Base-by-base conservation (phyloP, 2,888 invertebrate genomes). In the Calephelis perditalis region DNA sequence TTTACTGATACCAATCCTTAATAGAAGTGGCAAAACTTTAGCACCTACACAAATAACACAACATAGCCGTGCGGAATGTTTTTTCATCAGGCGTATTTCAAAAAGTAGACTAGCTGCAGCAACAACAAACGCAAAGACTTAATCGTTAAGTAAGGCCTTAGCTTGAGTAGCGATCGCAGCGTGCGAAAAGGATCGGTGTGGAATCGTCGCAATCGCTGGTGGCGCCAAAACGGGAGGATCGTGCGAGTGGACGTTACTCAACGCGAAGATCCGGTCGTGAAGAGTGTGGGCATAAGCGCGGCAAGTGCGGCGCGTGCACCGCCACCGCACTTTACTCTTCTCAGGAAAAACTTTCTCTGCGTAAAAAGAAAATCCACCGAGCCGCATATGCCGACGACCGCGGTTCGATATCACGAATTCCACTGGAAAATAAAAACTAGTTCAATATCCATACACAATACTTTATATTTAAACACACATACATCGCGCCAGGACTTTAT, bases 381-480 rank as follows among this genome's bases (percentile, higher is more conserved):
- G 83, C 65, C 88, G 85, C 90, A 91, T 88, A 69, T 91, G 91
- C 66, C 91, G 79, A 65, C 90, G 79, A 45, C 91, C 91, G 45
- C 91, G 86, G 71, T 91, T 91, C 64, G 91, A 90, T 78, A 91
- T 91, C 83, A 91, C 87, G 86, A 90, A 91, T 77, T 91, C 88
- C 70, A 90, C 91, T 91, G 90, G 65, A 90, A 91, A 82, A 82
- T 71, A 82, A 73, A 73, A 76, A 66, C 71, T 71, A 73, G 70
- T 69, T 85, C 74, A 79, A 69, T 73, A 74, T 71, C 67, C 12
- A 43, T 56, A 44, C 36, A 52, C 6, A 59, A 11, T 35, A 54
- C 49, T 6, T 12, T 52, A 11, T 10, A 54, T 54, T 54, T 54
- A 11, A 52, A 15, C 35, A 35, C n/a, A 54, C 11, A n/a, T 10